Percentiles rank a stretch among this genome's conserved stretches.
Conservation (phyloP, 2,888 invertebrate genomes). For the Zelleria hepariella region DNA sequence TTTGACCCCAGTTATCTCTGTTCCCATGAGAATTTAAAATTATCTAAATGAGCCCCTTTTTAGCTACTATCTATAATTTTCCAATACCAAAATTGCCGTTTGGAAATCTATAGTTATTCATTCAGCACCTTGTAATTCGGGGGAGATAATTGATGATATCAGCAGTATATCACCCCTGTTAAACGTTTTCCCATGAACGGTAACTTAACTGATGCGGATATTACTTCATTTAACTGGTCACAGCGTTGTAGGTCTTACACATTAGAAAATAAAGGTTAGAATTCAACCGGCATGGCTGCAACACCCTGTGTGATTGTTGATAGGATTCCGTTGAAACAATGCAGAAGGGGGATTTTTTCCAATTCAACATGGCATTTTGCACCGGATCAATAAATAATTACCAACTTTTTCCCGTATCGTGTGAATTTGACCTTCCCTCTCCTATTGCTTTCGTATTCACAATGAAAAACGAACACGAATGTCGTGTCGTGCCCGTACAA, state of each 20-base stretch:
- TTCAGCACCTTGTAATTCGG: constrained; percentile 17
- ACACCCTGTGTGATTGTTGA: neutral
- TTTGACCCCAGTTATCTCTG: constrained; percentile 19
- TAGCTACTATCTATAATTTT: constrained; percentile 30
- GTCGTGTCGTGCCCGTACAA: constrained; percentile 13
- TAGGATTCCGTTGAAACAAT: constrained; percentile 35
- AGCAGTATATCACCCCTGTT: constrained; percentile 52
- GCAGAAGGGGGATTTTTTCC: constrained; percentile 36
- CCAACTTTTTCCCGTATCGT: constrained; percentile 33
- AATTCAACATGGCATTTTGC: constrained; percentile 30
- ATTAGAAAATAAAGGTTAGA: neutral
- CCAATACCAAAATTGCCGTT: constrained; percentile 24
- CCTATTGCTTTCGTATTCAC: constrained; percentile 14
- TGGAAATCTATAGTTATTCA: constrained; percentile 23
- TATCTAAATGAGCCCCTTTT: constrained; percentile 13
- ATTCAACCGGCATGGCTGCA: neutral
- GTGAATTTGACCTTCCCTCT: constrained; percentile 46
- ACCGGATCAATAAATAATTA: constrained; percentile 57
- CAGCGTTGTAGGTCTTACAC: neutral
- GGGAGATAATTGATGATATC: constrained; percentile 58
- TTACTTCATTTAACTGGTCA: constrained; percentile 11
- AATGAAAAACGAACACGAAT: neutral
- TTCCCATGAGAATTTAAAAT: constrained; percentile 25
- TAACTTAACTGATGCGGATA: constrained; percentile 10
- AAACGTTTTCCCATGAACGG: constrained; percentile 54